Percentiles rank a stretch among this genome's conserved stretches.
Evolutionary conservation across 2,888 invertebrate genomes (phyloP).

Genomic region (Microctonus brassicae): DNA sequence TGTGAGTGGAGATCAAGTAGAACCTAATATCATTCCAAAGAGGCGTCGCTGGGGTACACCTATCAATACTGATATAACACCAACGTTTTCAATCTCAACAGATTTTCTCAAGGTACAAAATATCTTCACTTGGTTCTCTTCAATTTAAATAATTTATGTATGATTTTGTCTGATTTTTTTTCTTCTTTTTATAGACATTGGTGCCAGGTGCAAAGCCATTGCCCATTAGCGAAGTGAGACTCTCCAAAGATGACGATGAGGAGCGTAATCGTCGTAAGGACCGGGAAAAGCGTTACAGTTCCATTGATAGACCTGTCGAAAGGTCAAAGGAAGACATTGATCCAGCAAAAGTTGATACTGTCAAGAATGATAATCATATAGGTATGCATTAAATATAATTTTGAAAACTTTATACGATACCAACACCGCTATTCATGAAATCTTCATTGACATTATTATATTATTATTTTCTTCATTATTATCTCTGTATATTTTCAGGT

Average conservation of each 20-base stretch:
- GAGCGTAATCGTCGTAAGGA: slow-evolving; percentile 59
- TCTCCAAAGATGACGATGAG: slow-evolving; percentile 68
- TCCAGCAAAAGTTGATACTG: slow-evolving; percentile 55
- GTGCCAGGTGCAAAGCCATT: slow-evolving; percentile 71
- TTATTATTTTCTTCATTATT: slow-evolving; percentile 6
- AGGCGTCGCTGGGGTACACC: slow-evolving; percentile 70
- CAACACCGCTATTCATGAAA: slow-evolving; percentile 3
- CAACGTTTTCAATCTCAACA: slow-evolving; percentile 80
- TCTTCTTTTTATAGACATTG: slow-evolving; percentile 63
- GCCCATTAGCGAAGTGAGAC: slow-evolving; percentile 67
- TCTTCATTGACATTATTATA: no score
- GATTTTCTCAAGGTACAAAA: slow-evolving; percentile 76
- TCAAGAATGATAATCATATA: slow-evolving; percentile 64
- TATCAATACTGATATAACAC: slow-evolving; percentile 70
- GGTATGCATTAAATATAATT: slow-evolving; percentile 50
- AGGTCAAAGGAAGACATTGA: slow-evolving; percentile 53
- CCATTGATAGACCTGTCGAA: slow-evolving; percentile 45
- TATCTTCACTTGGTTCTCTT: slow-evolving; percentile 9
- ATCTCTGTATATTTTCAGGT: slow-evolving; percentile 62
- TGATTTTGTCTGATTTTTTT: slow-evolving; percentile 6
- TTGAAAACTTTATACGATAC: neutral
- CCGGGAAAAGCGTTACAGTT: slow-evolving; percentile 58
- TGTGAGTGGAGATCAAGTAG: slow-evolving; percentile 53
- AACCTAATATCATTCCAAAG: slow-evolving; percentile 61
- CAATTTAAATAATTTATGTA: slow-evolving; percentile 14